Evolutionary conservation across 2,113 vertebrate species (phyloP).

Genomic region (Hucho hucho): DNA sequence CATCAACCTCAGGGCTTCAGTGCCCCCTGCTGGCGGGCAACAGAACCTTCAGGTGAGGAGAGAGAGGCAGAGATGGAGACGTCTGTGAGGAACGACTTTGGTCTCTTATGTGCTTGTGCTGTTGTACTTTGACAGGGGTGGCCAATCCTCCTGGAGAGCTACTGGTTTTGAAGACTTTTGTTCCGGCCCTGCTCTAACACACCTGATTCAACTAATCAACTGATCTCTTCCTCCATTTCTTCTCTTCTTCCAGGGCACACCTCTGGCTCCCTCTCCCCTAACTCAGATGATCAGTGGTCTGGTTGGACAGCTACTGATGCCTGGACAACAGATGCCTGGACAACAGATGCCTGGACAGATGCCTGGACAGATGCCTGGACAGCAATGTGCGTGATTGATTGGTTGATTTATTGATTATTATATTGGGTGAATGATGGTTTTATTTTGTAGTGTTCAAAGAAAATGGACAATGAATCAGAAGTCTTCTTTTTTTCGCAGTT

Average conservation of each 20-base stretch:
- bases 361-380: slow-evolving; percentile 77
- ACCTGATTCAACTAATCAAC: no score
- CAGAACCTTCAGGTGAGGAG: slow-evolving; percentile 50
- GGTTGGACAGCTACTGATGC: slow-evolving; percentile 84
- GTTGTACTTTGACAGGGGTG: no score
- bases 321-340: slow-evolving; percentile 75
- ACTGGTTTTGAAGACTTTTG: no score
- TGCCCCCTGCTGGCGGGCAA: slow-evolving; percentile 44
- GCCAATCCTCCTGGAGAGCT: no score
- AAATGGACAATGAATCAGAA: not conserved
- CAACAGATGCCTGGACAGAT: slow-evolving; percentile 73
- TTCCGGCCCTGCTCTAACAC: no score
- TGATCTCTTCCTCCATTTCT: no score
- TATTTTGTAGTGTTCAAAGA: no score
- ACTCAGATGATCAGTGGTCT: slow-evolving; percentile 86
- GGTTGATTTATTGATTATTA: not conserved
- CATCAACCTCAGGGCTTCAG: slow-evolving; percentile 60
- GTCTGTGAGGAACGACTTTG: not conserved
- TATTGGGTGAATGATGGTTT: no score
- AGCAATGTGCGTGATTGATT: slow-evolving; percentile 67
- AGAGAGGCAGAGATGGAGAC: not conserved
- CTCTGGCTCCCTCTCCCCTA: slow-evolving; percentile 73
- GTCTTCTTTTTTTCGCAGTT: not conserved
- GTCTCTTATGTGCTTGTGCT: not conserved
- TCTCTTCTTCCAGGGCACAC: slow-evolving; percentile 41